phyloP scores from a whole-genome alignment of 2,113 vertebrate genomes.

The Tachuris rubrigastra region DNA sequence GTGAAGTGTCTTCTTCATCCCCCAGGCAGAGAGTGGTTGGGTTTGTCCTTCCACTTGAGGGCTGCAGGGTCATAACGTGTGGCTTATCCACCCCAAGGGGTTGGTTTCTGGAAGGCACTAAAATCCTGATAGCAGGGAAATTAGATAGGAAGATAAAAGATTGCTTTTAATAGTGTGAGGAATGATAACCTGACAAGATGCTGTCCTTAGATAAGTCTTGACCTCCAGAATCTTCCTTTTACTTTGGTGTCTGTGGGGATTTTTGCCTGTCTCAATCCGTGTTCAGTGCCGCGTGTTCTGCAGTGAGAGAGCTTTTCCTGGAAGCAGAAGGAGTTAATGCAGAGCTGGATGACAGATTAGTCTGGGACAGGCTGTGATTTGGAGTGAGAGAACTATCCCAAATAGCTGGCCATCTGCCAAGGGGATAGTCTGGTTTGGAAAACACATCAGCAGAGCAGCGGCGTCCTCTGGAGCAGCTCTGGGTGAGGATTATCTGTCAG shows the following conservation, averaged over 20 bases:
- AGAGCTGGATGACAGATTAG: constrained; percentile 20
- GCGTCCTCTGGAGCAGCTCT: constrained; percentile 11
- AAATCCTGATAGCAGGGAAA: not conserved
- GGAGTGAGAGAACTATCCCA: constrained; percentile 22
- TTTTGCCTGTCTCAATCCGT: not conserved
- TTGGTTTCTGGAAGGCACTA: not conserved
- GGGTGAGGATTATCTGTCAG: constrained; percentile 6
- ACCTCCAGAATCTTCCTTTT: not conserved
- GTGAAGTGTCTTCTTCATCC: not conserved
- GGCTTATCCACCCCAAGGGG: not conserved
- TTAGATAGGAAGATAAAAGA: not conserved
- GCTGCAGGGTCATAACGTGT: not conserved
- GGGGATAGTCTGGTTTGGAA: not conserved
- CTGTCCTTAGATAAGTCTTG: not conserved
- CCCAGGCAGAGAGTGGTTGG: not conserved
- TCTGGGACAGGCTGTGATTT: constrained; percentile 35
- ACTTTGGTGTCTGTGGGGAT: not conserved
- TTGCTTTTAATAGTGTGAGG: not conserved
- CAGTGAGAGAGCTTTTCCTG: not conserved
- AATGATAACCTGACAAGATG: not conserved
- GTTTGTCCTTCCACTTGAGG: not conserved
- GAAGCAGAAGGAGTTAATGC: constrained; percentile 27
- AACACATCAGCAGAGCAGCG: not conserved
- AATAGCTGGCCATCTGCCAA: constrained; percentile 14
- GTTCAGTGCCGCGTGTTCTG: rapidly evolving